These are phyloP conservation scores for Helicoverpa armigera DNA, from an alignment of 1,140 invertebrate species.

Conservation along the genomic window DNA sequence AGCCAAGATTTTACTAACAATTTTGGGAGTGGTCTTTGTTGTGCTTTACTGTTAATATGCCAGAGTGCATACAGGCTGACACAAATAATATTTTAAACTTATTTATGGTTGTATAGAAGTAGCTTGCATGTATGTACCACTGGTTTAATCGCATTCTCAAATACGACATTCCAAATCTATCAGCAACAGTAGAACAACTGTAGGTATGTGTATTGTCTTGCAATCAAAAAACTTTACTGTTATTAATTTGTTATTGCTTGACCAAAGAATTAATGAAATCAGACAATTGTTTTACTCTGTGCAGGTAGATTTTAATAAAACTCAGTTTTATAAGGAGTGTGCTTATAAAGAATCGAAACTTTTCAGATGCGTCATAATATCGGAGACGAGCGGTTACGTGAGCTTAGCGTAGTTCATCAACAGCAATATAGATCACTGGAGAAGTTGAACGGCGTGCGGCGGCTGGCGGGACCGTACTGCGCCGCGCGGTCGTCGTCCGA, in stretches of 20 bases:
- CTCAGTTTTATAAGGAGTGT: not conserved
- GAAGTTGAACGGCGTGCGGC: slow-evolving; percentile 84
- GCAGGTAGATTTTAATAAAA: not conserved
- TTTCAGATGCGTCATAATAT: slow-evolving; percentile 85
- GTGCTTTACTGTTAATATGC: too few species aligned
- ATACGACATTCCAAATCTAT: too few species aligned
- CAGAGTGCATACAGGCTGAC: too few species aligned
- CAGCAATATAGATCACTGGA: slow-evolving; percentile 88
- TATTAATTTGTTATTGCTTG: too few species aligned
- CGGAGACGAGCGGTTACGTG: slow-evolving; percentile 76
- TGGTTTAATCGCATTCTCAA: too few species aligned
- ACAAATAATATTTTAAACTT: too few species aligned
- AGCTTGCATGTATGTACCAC: too few species aligned
- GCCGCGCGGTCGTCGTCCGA: slow-evolving; percentile 86
- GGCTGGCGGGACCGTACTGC: slow-evolving; percentile 80
- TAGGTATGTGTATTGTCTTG: too few species aligned
- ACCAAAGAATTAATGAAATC: not conserved
- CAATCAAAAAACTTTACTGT: too few species aligned
- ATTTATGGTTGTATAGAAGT: too few species aligned
- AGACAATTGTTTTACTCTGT: not conserved
- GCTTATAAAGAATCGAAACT: not conserved
- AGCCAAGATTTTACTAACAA: not conserved
- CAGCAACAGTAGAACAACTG: too few species aligned
- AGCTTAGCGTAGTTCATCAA: slow-evolving; percentile 82
- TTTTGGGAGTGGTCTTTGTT: too few species aligned